phyloP scores from a whole-genome alignment of 2,797 vertebrate species.

The Anguilla obscura region DNA sequence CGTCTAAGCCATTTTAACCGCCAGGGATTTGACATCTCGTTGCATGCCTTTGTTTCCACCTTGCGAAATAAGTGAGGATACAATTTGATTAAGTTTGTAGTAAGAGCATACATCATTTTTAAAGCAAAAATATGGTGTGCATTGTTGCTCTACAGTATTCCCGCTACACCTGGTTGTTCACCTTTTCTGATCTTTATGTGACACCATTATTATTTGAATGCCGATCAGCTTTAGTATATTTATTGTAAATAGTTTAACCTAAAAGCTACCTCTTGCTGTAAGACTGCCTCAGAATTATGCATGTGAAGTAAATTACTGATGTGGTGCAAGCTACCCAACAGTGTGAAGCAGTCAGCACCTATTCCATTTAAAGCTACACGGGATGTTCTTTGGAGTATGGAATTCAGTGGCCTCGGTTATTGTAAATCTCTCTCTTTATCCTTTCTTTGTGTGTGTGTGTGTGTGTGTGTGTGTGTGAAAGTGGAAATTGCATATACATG shows the following conservation, averaged over 20 bases:
- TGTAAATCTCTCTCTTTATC: slow-evolving; percentile 59
- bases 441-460: not conserved
- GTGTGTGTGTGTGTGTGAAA: not conserved
- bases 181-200: not conserved
- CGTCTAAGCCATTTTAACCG: slow-evolving; percentile 9
- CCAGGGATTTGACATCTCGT: slow-evolving; percentile 2
- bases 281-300: slow-evolving; percentile 45
- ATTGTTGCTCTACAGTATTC: no score
- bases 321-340: slow-evolving; percentile 17
- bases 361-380: slow-evolving; percentile 31
- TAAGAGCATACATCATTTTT: not conserved
- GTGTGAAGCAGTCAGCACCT: slow-evolving; percentile 31
- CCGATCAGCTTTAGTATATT: not conserved
- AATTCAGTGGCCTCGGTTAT: slow-evolving; percentile 49
- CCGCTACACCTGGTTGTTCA: not conserved
- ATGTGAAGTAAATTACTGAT: slow-evolving; percentile 40
- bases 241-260: slow-evolving; percentile 21
- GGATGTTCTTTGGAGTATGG: slow-evolving; percentile 32
- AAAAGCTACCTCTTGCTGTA: slow-evolving; percentile 5
- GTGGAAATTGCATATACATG: not conserved
- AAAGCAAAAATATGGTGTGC: not conserved
- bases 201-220: not conserved
- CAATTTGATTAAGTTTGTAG: not conserved
- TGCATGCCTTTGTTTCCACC: not conserved
- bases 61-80: not conserved